Evolutionary conservation across 2,113 vertebrate species (phyloP).

Genomic region (Butastur rufipennis): DNA sequence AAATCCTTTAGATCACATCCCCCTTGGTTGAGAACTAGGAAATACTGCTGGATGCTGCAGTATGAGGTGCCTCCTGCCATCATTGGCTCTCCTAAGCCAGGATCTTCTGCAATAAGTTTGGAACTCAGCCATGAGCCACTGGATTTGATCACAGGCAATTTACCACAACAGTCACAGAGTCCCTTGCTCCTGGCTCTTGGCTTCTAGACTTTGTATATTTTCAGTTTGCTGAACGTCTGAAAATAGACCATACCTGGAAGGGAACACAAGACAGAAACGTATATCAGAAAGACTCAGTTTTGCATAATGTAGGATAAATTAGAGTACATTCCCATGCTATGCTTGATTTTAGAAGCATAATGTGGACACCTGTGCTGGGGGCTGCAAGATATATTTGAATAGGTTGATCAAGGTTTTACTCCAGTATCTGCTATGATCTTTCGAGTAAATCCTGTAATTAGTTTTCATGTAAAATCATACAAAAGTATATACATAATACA

Average conservation of each 20-base stretch:
- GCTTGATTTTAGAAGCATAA: neutral
- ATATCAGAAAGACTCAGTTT: neutral
- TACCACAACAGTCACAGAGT: neutral
- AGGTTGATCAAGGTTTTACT: neutral
- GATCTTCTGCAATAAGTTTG: neutral
- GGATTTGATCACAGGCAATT: neutral
- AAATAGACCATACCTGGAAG: neutral
- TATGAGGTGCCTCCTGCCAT: neutral
- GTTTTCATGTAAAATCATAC: neutral
- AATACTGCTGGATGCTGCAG: neutral
- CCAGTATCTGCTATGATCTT: neutral
- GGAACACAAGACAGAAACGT: neutral
- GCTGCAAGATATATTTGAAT: neutral
- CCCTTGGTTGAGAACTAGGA: neutral
- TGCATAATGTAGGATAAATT: neutral
- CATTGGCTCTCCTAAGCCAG: neutral
- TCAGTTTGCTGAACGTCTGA: neutral
- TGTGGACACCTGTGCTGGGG: neutral
- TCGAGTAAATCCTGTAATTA: neutral
- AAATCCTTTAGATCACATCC: neutral
- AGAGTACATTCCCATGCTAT: neutral
- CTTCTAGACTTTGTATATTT: neutral
- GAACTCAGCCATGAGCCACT: neutral
- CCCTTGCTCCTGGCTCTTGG: neutral
- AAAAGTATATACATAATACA: neutral